phyloP scores from a whole-genome alignment of 2,113 vertebrate species.

The Sinocyclocheilus anshuiensis region DNA sequence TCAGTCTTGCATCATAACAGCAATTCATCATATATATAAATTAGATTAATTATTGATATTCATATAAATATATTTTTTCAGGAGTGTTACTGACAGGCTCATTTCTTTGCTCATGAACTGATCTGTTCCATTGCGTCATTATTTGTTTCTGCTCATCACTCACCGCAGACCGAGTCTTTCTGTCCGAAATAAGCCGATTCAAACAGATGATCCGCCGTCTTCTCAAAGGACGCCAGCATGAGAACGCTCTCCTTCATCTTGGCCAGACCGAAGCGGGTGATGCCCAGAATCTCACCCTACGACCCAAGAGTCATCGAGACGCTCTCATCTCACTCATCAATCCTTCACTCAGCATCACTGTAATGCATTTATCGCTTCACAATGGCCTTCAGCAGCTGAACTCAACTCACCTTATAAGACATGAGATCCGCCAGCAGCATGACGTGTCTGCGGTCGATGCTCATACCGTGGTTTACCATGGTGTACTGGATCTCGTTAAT shows the following conservation, averaged over 20 bases:
- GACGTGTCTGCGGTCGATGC: conserved; percentile 94
- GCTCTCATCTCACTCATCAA: too few species aligned
- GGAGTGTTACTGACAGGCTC: too few species aligned
- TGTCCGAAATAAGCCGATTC: conserved; percentile 98
- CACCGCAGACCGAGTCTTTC: conserved; percentile 97
- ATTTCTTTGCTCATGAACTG: not conserved
- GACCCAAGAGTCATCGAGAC: not conserved
- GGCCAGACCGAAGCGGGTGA: conserved; percentile 93
- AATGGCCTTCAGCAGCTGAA: not conserved
- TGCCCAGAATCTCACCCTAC: conserved; percentile 95
- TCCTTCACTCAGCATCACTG: not conserved
- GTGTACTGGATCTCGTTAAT: conserved; percentile 99
- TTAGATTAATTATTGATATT: too few species aligned
- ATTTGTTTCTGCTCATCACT: conserved; percentile 40
- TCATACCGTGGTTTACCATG: conserved; percentile 98
- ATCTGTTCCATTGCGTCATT: not conserved
- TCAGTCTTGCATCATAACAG: too few species aligned
- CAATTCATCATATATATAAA: too few species aligned
- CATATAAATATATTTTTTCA: too few species aligned
- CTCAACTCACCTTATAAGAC: conserved; percentile 89
- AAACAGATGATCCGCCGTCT: conserved; percentile 97
- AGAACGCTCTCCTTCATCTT: conserved; percentile 99
- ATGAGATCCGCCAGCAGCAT: conserved; percentile 96
- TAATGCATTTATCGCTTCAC: not conserved
- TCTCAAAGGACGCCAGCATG: conserved; percentile 99